Base-by-base conservation (phyloP, 2,113 vertebrate genomes). In the Pavo muticus region DNA sequence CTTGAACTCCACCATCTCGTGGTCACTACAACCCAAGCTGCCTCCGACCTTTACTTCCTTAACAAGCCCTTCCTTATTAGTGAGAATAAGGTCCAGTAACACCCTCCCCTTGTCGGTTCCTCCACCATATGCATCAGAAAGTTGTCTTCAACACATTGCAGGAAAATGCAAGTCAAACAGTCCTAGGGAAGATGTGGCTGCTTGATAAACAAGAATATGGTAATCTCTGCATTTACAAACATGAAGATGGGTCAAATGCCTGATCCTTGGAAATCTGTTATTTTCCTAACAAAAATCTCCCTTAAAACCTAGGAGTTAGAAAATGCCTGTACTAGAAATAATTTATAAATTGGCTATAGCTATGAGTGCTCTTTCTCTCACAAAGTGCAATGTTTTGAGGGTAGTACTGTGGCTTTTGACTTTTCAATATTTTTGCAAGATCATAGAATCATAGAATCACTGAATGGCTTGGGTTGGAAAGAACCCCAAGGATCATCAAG, bases 181-280 rank as follows among this genome's bases (percentile, higher is more conserved):
- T 77, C 92, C 92, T 92, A 59, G 69, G 48, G 37, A 93, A 95
- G 75, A 95, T 52, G 85, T 96, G 91, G 93, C 37, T 94, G 71
- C 95, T 87, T 92, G 93, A 95, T 94, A 95, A 95, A 96, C 91
- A 95, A 82, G 94, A 94, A 94, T 88, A 94, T 91, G 71, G 84
- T 96, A 93, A 96, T 94, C 95, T 96, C 90, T 91, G 18, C 85
- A 83, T 95, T 96, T 96, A 76, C 95, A 93, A 91, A 91, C 71
- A 93, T 1, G 6, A 85, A 68, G 78, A 85, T 65, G 4, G 74
- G 85, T 95, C 91, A 91, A 85, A 94, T 40, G 18, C 52, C 91
- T 91, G 74, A 48, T 79, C 63, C 75, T 82, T 70, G 74, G 90
- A 89, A 78, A 32, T 30, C 10, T 60, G 15, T 70, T 39, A n/a